A percentile compares a stretch with the other conserved stretches of the same genome.
Evolutionary conservation across 2,797 vertebrate species (phyloP).

Genomic region (Scolopax bukidnonensis): DNA sequence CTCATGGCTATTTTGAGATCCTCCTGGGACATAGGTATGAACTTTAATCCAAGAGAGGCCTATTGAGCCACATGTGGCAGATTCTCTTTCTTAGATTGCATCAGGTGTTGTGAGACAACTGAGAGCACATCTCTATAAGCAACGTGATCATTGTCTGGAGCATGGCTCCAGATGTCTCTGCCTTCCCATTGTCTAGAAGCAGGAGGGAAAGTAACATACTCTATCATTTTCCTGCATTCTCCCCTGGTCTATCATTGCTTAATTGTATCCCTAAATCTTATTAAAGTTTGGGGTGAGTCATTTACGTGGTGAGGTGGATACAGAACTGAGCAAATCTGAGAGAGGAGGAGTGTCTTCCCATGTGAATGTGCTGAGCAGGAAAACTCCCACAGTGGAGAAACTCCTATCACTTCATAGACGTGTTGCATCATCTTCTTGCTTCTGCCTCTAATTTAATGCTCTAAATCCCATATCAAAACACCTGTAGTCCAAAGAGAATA

Average conservation of each 20-base stretch:
- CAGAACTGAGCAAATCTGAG: neutral
- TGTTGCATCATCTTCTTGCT: constrained; percentile 44
- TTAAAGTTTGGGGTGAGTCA: constrained; percentile 35
- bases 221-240: constrained; percentile 28
- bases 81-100: neutral
- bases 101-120: neutral
- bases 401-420: neutral
- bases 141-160: neutral
- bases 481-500: constrained; percentile 12
- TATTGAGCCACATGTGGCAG: neutral
- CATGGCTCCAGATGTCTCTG: neutral
- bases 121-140: neutral
- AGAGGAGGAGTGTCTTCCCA: neutral
- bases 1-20: neutral
- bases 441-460: constrained; percentile 34
- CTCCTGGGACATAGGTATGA: neutral
- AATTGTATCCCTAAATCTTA: constrained; percentile 43
- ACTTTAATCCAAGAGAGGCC: neutral
- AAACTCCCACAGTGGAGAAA: neutral
- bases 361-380: neutral
- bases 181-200: neutral
- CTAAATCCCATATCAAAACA: constrained; percentile 46
- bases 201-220: constrained; percentile 42
- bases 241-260: constrained; percentile 39
- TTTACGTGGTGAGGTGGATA: neutral